These are phyloP conservation scores for Tethya wilhelma DNA, from an alignment of 37 sponge, comb jelly and placozoan genomes.

Conservation along the genomic window DNA sequence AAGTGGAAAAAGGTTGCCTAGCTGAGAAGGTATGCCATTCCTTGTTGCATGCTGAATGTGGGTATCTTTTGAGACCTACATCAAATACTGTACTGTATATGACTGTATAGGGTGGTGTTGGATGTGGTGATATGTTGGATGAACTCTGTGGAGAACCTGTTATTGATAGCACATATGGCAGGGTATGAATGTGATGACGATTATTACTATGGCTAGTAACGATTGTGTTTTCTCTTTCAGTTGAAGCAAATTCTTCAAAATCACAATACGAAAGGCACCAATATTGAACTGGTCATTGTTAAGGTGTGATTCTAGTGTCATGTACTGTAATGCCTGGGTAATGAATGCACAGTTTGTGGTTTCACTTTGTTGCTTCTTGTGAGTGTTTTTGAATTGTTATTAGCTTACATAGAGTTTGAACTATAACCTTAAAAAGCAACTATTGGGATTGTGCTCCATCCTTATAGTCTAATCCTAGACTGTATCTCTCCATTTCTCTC, in stretches of 20 bases:
- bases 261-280: slow-evolving; percentile 31
- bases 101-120: slow-evolving; percentile 33
- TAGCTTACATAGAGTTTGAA: no score
- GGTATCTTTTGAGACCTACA: neutral
- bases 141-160: slow-evolving; percentile 65
- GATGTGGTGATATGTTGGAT: slow-evolving; percentile 56
- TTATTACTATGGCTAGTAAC: neutral
- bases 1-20: slow-evolving; percentile 48
- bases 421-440: no score
- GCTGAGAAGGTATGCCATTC: slow-evolving; percentile 49
- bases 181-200: slow-evolving; percentile 2
- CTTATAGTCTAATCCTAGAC: neutral
- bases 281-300: slow-evolving; percentile 35
- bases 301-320: slow-evolving; percentile 35
- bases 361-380: no score
- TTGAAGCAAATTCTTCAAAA: slow-evolving; percentile 27
- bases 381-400: no score
- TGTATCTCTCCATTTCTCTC: neutral
- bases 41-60: no score
- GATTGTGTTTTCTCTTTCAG: neutral
- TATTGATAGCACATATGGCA: slow-evolving; percentile 3
- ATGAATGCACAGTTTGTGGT: neutral
- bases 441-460: neutral
- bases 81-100: neutral
- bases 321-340: neutral